A percentile compares a stretch with the other conserved stretches of the same genome.
These are phyloP conservation scores for Alces alces DNA, from an alignment of 2,113 vertebrate genomes.

Conservation along the genomic window DNA sequence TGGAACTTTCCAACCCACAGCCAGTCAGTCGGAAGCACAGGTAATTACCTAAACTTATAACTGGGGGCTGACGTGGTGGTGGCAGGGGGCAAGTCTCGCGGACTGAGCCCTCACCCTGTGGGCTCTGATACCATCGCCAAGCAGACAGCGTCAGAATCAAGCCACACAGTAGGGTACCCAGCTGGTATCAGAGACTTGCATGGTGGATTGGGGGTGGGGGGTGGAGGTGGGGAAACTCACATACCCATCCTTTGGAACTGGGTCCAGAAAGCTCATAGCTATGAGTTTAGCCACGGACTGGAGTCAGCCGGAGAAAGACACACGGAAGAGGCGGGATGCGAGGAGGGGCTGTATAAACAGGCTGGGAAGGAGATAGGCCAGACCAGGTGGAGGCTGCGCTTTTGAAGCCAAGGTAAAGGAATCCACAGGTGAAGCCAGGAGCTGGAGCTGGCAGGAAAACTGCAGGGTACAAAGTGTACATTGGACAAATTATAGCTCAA, in stretches of 20 bases:
- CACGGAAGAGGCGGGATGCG: neutral
- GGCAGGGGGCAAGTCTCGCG: neutral
- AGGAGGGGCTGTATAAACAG: neutral
- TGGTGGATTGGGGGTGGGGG: neutral
- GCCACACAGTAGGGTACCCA: neutral
- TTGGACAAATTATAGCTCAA: neutral
- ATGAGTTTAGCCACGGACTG: neutral
- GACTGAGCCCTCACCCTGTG: neutral
- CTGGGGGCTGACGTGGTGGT: neutral
- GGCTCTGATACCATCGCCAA: neutral
- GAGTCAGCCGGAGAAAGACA: neutral
- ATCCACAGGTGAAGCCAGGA: neutral
- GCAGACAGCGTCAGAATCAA: neutral
- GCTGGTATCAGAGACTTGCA: neutral
- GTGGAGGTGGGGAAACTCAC: neutral
- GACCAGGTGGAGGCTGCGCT: neutral
- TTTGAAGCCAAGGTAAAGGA: neutral
- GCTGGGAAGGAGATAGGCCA: neutral
- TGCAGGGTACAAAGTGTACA: neutral
- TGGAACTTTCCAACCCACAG: neutral
- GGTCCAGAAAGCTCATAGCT: neutral
- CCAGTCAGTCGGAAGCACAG: neutral
- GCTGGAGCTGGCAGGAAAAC: neutral
- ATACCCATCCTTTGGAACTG: neutral
- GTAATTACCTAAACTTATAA: neutral